Evolutionary conservation across 2,113 vertebrate species (phyloP), one percentile per base, ranked within the genome.

Genomic region (Pseudorhombus dupliciocellatus): DNA sequence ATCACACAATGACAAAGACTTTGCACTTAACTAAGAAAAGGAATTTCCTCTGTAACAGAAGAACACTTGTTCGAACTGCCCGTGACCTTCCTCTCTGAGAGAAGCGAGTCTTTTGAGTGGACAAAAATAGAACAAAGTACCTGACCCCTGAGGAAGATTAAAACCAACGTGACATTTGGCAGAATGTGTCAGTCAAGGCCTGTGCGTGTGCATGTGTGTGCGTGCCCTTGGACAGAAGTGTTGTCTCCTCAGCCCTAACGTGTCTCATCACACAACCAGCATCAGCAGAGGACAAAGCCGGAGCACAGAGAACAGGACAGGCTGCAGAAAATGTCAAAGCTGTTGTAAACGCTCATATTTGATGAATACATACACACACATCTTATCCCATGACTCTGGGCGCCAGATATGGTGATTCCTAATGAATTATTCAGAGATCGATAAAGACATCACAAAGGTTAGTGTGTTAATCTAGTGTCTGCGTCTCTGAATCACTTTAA

Each of bases 351-450:
- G 50, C 65, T 15, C 22, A 18, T 28, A 31, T 1, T 50, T 53
- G 34, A 72, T 48, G 37, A n/a, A 55, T n/a, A 63, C 66, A 69
- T 55, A 26, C 46, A 53, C 60, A 55, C 51, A 16, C 20, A 5
- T 71, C 58, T 58, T 1, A 68, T 75, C 62, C 60, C 74, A 51
- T 79, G 73, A 82, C 55, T 50, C 50, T 6, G 3, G 25, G 34
- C 54, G 30, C 20, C 31, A 85, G 76, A 84, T 52, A 73, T 51
- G 56, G 48, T 61, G 73, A 64, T 15, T 18, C 25, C 16, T 54
- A 48, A 77, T 84, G 59, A 87, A 88, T 90, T 57, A 90, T 86
- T 87, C 64, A 89, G 77, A 20, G 46, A 20, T 57, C 9, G 48
- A 62, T 69, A 55, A 73, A 75, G 70, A 65, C 75, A 79, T 10